Conservation (phyloP, 2,113 vertebrate species). For the Ochotona curzoniae region DNA sequence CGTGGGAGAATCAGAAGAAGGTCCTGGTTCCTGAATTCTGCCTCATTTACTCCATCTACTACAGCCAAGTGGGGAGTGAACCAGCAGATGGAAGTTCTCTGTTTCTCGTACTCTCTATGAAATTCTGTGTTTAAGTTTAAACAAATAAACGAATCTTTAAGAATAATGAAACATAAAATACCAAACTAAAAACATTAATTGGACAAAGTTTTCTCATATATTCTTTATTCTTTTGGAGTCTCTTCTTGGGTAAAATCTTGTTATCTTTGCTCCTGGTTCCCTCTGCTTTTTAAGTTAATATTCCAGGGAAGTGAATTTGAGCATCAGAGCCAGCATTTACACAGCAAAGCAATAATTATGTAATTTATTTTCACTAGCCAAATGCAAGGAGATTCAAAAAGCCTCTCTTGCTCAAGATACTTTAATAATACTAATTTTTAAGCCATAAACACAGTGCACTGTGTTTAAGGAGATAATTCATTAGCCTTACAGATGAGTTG, state of each 20-base stretch:
- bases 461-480: slow-evolving; percentile 66
- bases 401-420: slow-evolving; percentile 43
- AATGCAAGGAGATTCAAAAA: slow-evolving; percentile 59
- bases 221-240: not conserved
- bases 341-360: slow-evolving; percentile 60
- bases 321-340: slow-evolving; percentile 35
- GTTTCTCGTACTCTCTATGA: no score
- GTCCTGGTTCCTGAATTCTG: no score
- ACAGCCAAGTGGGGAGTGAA: no score
- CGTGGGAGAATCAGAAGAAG: no score
- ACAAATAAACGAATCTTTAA: no score
- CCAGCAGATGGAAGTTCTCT: no score
- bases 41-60: no score
- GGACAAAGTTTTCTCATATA: not conserved
- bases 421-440: slow-evolving; percentile 70
- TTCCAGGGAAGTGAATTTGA: slow-evolving; percentile 51
- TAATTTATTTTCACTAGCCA: slow-evolving; percentile 69
- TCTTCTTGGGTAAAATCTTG: not conserved
- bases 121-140: no score
- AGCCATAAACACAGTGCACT: slow-evolving; percentile 56
- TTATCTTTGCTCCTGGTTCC: not conserved
- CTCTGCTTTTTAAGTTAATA: slow-evolving; percentile 55
- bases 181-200: slow-evolving; percentile 1
- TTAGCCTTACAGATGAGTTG: slow-evolving; percentile 58
- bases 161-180: no score